Base-by-base conservation (phyloP, 2,888 invertebrate genomes). In the Ormyrus pomaceus region DNA sequence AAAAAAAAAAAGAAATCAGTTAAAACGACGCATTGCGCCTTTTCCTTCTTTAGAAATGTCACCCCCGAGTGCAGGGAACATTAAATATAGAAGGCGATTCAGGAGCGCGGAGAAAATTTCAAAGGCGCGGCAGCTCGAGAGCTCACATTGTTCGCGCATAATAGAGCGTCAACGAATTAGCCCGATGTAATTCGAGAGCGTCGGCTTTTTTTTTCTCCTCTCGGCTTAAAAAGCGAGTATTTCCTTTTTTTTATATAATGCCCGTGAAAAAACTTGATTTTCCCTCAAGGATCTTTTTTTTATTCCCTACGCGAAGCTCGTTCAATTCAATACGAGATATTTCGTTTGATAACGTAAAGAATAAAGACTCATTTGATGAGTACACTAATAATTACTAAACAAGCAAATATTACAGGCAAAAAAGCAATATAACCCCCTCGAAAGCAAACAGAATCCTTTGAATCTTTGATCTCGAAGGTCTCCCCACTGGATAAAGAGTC, bases 151-250 rank as follows among this genome's bases (percentile, higher is more conserved):
- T 83, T 75, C 79, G 65, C 68, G 59, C 3, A 82, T 82, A 82
- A 81, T 81, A 53, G 74, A 82, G 79, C 84, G 75, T 82, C 77
- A 83, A 77, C 81, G 85, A 86, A 88, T 88, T 88, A 87, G 88
- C 88, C 83, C 80, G 86, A 83, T 86, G 88, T 85, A 86, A 88
- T 84, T 85, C 86, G 83, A 88, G 83, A 55, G 59, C 59, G 6
- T 19, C 48, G 50, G 65, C 45, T 76, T 79, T 72, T 59, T n/a
- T 71, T 72, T 45, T 45, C 13, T 19, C 19, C 61, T 62, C 62
- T 56, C 66, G 10, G n/a, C 56, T 9, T 48, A 45, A 2, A 8
- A 10, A 19, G 19, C 4, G 19, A 77, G 73, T 53, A 76, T 59
- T 53, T 6, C 34, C 34, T 58, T 66, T 46, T 76, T 73, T 79